Evolutionary conservation across 1,140 invertebrate species (phyloP).

Genomic region (Subanguina moxae): DNA sequence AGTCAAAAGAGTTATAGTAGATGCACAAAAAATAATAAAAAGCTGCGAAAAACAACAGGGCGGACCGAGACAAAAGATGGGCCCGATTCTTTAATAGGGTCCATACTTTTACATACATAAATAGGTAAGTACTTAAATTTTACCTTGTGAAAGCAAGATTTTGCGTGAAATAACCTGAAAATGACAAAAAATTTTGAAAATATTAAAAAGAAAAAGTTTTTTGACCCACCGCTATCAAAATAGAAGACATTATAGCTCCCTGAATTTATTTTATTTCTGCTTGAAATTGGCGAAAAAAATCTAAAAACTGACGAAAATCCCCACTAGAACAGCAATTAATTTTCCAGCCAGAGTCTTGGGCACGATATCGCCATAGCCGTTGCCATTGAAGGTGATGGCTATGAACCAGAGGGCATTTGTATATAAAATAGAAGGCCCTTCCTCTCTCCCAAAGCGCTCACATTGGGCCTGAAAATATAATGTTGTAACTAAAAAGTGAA

Average conservation of each 20-base stretch:
- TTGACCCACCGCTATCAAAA: constrained; percentile 49
- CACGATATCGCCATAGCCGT: constrained; percentile 82
- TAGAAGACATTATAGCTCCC: constrained; percentile 58
- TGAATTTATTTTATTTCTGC: constrained; percentile 36
- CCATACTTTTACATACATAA: no score
- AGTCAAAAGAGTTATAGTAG: no score
- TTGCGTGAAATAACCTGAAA: constrained; percentile 50
- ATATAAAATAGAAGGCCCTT: constrained; percentile 52
- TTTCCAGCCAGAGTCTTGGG: constrained; percentile 98
- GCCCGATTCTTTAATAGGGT: no score
- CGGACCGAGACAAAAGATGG: no score
- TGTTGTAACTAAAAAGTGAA: no score
- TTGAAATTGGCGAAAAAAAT: no score
- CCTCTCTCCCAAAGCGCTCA: constrained; percentile 30
- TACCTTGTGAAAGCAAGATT: constrained; percentile 48
- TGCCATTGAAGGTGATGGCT: constrained; percentile 49
- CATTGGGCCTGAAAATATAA: constrained; percentile 16
- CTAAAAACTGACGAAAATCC: constrained; percentile 82
- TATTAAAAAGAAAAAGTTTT: no score
- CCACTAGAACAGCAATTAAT: constrained; percentile 92
- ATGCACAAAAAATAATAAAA: no score
- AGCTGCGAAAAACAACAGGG: no score
- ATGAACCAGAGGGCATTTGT: constrained; percentile 59
- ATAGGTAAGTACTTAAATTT: no score
- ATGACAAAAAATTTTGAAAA: no score